Percentiles rank a stretch among this genome's conserved stretches.
phyloP scores from a whole-genome alignment of 1,140 invertebrate species.

The Nautilus pompilius region DNA sequence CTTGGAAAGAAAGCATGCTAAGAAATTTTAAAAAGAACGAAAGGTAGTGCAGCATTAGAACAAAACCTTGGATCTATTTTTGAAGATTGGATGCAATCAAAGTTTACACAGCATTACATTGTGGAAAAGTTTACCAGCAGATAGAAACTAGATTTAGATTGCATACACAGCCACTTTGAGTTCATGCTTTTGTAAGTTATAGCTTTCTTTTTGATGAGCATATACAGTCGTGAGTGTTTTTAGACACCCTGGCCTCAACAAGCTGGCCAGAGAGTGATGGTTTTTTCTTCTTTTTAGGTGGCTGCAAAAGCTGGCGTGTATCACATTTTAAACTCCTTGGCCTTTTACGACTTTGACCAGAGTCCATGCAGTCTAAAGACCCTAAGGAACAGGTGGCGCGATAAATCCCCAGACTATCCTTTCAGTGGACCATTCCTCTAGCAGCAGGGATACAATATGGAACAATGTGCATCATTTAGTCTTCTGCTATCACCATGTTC shows the following conservation, averaged over 20 bases:
- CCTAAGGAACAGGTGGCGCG: constrained; percentile 3
- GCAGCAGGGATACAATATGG: too few relatives aligned
- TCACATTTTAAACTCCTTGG: constrained; percentile 46
- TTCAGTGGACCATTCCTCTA: too few relatives aligned
- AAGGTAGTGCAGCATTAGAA: too few relatives aligned
- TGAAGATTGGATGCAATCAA: too few relatives aligned
- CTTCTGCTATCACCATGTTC: too few relatives aligned
- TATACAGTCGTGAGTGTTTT: not conserved
- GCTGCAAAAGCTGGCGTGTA: constrained; percentile 42
- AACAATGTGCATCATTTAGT: too few relatives aligned
- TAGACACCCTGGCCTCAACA: not conserved
- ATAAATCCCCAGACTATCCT: too few relatives aligned
- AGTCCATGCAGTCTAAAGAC: constrained; percentile 1
- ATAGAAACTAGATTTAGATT: not conserved
- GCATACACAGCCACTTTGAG: not conserved
- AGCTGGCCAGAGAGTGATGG: not conserved
- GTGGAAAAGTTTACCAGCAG: not conserved
- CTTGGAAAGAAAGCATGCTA: too few relatives aligned
- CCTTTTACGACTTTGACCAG: constrained; percentile 45
- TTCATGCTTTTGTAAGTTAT: not conserved
- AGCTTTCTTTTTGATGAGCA: not conserved
- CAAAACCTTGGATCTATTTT: too few relatives aligned
- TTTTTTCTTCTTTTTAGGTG: constrained; percentile 33
- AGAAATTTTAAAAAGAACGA: too few relatives aligned
- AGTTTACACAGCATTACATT: too few relatives aligned